Conservation (phyloP, 2,888 invertebrate species). For the Bruchidius siliquastri region DNA sequence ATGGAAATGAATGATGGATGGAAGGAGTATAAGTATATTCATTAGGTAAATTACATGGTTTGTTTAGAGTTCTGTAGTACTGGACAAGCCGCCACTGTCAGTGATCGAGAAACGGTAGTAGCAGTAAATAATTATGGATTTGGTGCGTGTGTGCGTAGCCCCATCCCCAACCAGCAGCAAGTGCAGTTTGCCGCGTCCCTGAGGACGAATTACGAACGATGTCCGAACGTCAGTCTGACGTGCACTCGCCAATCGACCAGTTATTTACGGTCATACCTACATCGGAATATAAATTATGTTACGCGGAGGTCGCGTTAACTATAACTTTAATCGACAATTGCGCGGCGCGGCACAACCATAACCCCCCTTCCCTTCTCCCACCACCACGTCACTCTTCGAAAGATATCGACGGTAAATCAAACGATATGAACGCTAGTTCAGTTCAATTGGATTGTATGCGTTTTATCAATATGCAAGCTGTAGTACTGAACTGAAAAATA, state of each 20-base stretch:
- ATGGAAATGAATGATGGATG: too few relatives aligned
- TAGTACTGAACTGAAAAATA: not conserved
- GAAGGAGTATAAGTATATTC: too few relatives aligned
- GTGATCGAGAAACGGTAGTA: too few relatives aligned
- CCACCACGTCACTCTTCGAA: not conserved
- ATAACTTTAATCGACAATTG: slow-evolving; percentile 30
- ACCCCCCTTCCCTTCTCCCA: not conserved
- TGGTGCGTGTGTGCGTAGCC: not conserved
- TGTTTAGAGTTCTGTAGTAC: too few relatives aligned
- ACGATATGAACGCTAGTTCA: not conserved
- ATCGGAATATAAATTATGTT: slow-evolving; percentile 39
- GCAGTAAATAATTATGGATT: too few relatives aligned
- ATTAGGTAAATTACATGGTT: too few relatives aligned
- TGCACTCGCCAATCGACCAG: slow-evolving; percentile 41
- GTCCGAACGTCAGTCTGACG: slow-evolving; percentile 44
- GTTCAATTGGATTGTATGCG: not conserved
- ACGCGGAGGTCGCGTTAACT: slow-evolving; percentile 35
- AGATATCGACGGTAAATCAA: slow-evolving; percentile 7
- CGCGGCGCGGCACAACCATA: slow-evolving; percentile 9
- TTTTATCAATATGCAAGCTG: not conserved
- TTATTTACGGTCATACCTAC: slow-evolving; percentile 37
- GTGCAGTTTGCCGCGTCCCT: slow-evolving; percentile 29
- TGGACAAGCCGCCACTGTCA: too few relatives aligned
- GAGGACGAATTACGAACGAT: slow-evolving; percentile 43
- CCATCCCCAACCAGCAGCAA: not conserved